Evolutionary conservation across 1,140 invertebrate species (phyloP), one percentile per base, ranked within the genome.

Genomic region (Globodera ellingtonae): DNA sequence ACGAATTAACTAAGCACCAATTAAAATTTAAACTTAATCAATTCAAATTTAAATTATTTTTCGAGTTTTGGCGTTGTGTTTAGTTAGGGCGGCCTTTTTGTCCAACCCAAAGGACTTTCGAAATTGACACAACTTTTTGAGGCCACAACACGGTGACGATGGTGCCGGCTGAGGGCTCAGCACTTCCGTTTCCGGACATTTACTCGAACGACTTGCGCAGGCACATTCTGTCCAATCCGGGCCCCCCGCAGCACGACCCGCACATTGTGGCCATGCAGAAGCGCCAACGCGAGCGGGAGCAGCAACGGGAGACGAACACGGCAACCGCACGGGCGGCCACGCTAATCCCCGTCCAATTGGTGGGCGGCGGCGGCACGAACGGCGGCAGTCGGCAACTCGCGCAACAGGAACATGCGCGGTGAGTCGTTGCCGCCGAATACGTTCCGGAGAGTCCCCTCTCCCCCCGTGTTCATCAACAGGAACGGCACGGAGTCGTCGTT

Each of bases 151-250:
- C 93, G 0, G 93, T 94, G 0, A 90, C 91, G 84, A 94, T 94
- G 92, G 91, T 94, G 2, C 92, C 91, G 85, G 92, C 93, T 67
- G 92, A 92, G 0, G 90, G 93, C n/a, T 89, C 84, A 67, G 92
- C 93, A 78, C 92, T 93, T 84, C 92, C 92, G 80, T 93, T 94
- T 46, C 93, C 93, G 6, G 93, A 94, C 85, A 91, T 94, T 1
- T 93, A 94, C 82, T 92, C 93, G 83, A 84, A 89, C 47, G 90
- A 90, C 47, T 48, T 89, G 21, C 82, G 81, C 72, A 82, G 71
- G 67, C 84, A 84, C 52, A 77, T 82, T 74, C 48, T 79, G 35
- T 80, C 78, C 21, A 35, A 81, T 15, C 80, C 80, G 35, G 80
- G 80, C 24, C 80, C 80, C 44, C 67, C 80, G 62, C 80, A 82